Base-by-base conservation (phyloP, 2,797 vertebrate species). In the Sparidentex hasta region DNA sequence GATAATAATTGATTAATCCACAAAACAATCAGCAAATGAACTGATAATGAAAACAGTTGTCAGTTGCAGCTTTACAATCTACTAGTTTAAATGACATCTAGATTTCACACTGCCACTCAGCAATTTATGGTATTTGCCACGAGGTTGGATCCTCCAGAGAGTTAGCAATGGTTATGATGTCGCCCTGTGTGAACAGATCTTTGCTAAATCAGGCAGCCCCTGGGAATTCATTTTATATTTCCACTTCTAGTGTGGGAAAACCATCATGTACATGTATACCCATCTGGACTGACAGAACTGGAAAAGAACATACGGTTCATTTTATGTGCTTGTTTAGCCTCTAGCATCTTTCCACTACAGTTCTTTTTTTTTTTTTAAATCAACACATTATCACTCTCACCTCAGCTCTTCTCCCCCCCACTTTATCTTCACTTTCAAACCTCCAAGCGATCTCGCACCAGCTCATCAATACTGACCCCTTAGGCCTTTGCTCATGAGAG, bases 191-290 rank as follows among this genome's bases (percentile, higher is more conserved):
- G 69, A 88, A 83, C 75, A 75, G 59, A 85, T 84, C 68, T 84
- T 74, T 79, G 76, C 85, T 90, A 90, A 92, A 93, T 90, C 50
- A 52, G 79, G 86, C 55, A 8, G 47, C 80, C 89, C 88, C 21
- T 29, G 81, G 76, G 91, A 90, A 23, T 75, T 55, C 11, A 88
- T 86, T 78, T 90, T 81, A 78, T 73, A 83, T 82, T 92, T 90
- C 81, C 86, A 88, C 78, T 86, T 88, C 48, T 73, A 81, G 85
- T 89, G 87, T 94, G 92, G 92, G 90, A 94, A 94, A 91, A 82
- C 33, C 23, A 58, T 83, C 63, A 38, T 38, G 38, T 65, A 76
- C 79, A 81, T 87, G 62, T 79, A 48, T 70, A 65, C 29, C 63
- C 69, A 67, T 66, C 69, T 70, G 43, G 55, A 79, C 48, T 6